phyloP scores from a whole-genome alignment of 2,888 invertebrate genomes.

The Eucera pruinosa region DNA sequence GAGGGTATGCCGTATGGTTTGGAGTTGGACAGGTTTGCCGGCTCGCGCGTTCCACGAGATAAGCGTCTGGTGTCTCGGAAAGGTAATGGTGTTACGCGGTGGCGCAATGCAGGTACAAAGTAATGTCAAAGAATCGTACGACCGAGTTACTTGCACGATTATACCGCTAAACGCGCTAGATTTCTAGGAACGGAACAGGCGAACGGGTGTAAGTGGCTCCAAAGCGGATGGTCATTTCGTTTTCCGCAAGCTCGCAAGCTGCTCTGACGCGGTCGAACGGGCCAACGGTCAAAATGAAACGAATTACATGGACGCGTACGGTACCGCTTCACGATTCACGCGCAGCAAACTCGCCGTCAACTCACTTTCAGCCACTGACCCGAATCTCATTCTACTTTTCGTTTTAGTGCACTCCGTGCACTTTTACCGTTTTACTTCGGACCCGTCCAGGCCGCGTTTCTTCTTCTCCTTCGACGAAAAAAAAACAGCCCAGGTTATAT shows the following conservation, averaged over 20 bases:
- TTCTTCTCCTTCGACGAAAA: conserved; percentile 21
- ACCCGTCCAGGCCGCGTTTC: conserved; percentile 49
- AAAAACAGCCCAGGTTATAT: too few relatives aligned
- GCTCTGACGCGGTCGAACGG: neutral
- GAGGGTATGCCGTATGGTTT: neutral
- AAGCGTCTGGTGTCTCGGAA: neutral
- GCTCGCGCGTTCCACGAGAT: neutral
- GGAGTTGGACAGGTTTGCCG: conserved; percentile 3
- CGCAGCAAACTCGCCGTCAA: conserved; percentile 66
- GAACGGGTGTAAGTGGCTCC: conserved; percentile 42
- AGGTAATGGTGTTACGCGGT: conserved; percentile 12
- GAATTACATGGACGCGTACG: neutral
- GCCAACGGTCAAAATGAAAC: conserved; percentile 16
- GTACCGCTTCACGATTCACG: conserved; percentile 20
- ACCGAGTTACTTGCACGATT: conserved; percentile 41
- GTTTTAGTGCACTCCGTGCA: conserved; percentile 61
- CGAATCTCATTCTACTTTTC: conserved; percentile 70
- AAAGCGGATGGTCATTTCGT: neutral
- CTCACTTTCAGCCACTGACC: conserved; percentile 80
- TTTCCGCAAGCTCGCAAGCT: conserved; percentile 3
- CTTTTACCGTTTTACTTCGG: conserved; percentile 68
- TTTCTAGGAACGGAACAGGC: conserved; percentile 26
- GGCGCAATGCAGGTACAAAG: conserved; percentile 31
- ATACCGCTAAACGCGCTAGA: conserved; percentile 55
- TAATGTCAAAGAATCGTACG: conserved; percentile 23